Evolutionary conservation across 2,113 vertebrate genomes (phyloP), one percentile per base, ranked within the genome.

Genomic region (Leiothrix lutea): DNA sequence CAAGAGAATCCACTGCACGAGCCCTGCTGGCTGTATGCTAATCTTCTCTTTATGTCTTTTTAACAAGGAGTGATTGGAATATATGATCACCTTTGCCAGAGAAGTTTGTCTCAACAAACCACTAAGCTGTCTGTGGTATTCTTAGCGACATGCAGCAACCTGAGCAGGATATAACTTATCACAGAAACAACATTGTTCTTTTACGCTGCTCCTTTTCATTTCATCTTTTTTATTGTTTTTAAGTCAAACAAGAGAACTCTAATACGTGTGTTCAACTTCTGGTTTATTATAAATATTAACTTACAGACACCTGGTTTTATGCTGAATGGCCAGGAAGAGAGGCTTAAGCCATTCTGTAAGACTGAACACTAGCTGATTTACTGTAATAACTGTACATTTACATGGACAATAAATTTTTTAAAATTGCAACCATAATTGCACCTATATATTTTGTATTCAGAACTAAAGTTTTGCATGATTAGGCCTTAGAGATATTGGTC

Each of bases 31-130:
- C 92, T 97, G 78, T 88, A 86, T 94, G 92, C 93, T 90, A 92
- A 98, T 98, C 97, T 94, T 97, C 97, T 96, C 98, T 94, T 82
- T 44, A 50, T 88, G 93, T 74, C 85, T 92, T 97, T 97, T 96
- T 96, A 97, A 97, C 95, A 97, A 93, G 96, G 90, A 79, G 33
- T 74, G 89, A 94, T 83, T 88, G 77, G 57, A 53, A 92, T 97
- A 82, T 89, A 80, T 84, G 87, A 88, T 84, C 93, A 79, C 57
- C 71, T 94, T 81, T 36, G 38, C 67, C 65, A 69, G 24, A 90
- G 58, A 51, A 92, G 54, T 84, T 96, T 92, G 58, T 93, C 69
- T 83, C 33, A 62, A 80, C 50, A 65, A 65, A 81, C 88, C 80
- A 85, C 44, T 67, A 62, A 66, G 29, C 75, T 79, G 78, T 33